Base-by-base conservation (phyloP, 2,113 vertebrate genomes). In the Bufo bufo region DNA sequence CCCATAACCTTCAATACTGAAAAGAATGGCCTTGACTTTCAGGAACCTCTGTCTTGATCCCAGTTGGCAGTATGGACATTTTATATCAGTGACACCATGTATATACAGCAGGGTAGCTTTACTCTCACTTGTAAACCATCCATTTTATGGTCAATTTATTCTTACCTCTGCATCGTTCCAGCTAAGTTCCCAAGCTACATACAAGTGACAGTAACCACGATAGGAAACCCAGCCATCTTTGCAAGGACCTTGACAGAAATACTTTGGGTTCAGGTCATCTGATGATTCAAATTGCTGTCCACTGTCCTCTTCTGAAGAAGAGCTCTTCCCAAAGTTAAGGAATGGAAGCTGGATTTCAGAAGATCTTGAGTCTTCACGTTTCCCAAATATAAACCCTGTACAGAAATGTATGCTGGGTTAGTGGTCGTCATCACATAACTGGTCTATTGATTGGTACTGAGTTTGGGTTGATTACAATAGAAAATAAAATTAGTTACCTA, bases 161-260 rank as follows among this genome's bases (percentile, higher is more conserved):
- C 72, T 75, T 77, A 85, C 43, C 59, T 90, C 87, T 80, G 20
- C 56, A 54, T 89, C 2, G 59, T 19, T 17, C 82, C 75, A 72
- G 5, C 14, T 79, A 12, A 74, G 78, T 82, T 54, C 65, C 17
- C 89, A 45, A 33, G 50, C 63, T 77, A 52, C 43, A 69, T 83
- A 87, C 6, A 23, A 7, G 52, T 81, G 90, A 45, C 78, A 88
- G 4, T 1, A 10, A 43, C 12, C 58, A 88, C 63, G 75, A 9
- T 86, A 85, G 80, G 1, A 89, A 23, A 89, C 23, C n/a, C 79
- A 90, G 17, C 50, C 20, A 61, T 90, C 90, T 80, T 63, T 77
- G 54, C 78, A 90, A 5, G 49, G 75, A 43, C 82, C 90, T 90
- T 86, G 66, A 0, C 85, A 91, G 20, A 88, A 90, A 23, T 50